Base-by-base conservation (phyloP, 2,888 invertebrate species). In the Lepas anatifera region DNA sequence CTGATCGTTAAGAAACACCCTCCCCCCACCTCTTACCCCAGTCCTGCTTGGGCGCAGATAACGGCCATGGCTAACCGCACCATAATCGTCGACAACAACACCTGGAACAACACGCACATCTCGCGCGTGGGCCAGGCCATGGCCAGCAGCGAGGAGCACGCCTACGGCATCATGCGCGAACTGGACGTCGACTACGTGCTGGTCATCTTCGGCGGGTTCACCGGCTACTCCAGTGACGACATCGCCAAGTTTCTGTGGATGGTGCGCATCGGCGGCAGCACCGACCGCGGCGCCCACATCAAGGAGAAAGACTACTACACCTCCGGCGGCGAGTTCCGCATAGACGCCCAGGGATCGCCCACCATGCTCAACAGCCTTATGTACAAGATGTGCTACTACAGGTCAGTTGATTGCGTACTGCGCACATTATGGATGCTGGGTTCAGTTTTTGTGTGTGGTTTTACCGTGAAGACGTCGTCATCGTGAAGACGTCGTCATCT, bases 221-320 rank as follows among this genome's bases (percentile, higher is more conserved):
- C 96, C 0, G 98, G 98, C 0, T 99, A 98, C 80, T 96, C 96
- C 0, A 96, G 96, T 0, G 98, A 99, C 81, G 92, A 98, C 80
- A 97, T 98, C 73, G 99, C 99, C 83, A 99, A 98, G 84, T 98
- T 98, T 83, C 85, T 99, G 74, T 98, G 98, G 98, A 99, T 98
- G 98, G 98, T 99, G 64, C 84, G 89, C 72, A 94, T 95, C 79
- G 96, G 97, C 75, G 96, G 97, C 74, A 94, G 95, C 78, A 97
- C 97, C 8, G 93, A 95, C 73, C 86, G 90, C 76, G 97, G 97
- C 68, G 88, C 89, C 48, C 95, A 97, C 80, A 98, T 98, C 77
- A 92, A 93, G 77, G 98, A 99, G 83, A 87, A 88, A 77, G 95
- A 98, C 83, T 98, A 97, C 81, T 99, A 97, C 84, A 95, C 96